Conservation (phyloP, 2,888 invertebrate genomes). For the Catocala fraxini region DNA sequence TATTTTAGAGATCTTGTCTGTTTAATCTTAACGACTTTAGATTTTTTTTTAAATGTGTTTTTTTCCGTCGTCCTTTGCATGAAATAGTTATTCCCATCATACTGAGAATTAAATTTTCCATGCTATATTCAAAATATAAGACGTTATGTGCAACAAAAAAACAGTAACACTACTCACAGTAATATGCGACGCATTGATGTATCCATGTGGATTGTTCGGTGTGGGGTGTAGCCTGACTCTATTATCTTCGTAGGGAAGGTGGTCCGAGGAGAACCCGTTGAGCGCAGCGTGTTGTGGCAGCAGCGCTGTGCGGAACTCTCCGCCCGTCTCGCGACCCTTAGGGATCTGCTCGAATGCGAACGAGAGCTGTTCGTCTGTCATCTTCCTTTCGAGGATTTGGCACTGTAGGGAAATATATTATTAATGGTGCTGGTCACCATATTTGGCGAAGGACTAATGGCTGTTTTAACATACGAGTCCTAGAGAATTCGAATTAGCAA, state of each 20-base stretch:
- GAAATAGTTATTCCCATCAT: too few species aligned
- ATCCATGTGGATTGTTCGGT: conserved; percentile 94
- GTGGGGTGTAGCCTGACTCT: conserved; percentile 94
- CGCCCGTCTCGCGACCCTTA: conserved; percentile 90
- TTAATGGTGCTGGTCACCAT: too few species aligned
- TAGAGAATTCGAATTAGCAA: too few species aligned
- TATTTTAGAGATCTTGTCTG: too few species aligned
- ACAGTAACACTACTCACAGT: conserved; percentile 87
- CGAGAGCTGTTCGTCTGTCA: conserved; percentile 92
- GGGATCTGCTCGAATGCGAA: conserved; percentile 96
- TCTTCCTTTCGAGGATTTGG: conserved; percentile 82
- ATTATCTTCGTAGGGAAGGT: conserved; percentile 97
- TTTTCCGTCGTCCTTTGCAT: too few species aligned
- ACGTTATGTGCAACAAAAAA: too few species aligned
- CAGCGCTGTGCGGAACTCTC: conserved; percentile 91
- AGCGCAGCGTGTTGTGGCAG: conserved; percentile 90
- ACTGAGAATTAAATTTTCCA: too few species aligned
- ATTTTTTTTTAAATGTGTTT: too few species aligned
- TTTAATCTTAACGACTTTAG: too few species aligned
- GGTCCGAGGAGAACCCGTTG: conserved; percentile 89
- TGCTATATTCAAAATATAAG: too few species aligned
- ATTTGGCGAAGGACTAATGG: too few species aligned
- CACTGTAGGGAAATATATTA: conserved; percentile 58
- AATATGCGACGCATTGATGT: conserved; percentile 97
- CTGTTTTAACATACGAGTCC: too few species aligned